Evolutionary conservation across 1,140 invertebrate species (phyloP), one percentile per base, ranked within the genome.

Genomic region (Phthorimaea operculella): DNA sequence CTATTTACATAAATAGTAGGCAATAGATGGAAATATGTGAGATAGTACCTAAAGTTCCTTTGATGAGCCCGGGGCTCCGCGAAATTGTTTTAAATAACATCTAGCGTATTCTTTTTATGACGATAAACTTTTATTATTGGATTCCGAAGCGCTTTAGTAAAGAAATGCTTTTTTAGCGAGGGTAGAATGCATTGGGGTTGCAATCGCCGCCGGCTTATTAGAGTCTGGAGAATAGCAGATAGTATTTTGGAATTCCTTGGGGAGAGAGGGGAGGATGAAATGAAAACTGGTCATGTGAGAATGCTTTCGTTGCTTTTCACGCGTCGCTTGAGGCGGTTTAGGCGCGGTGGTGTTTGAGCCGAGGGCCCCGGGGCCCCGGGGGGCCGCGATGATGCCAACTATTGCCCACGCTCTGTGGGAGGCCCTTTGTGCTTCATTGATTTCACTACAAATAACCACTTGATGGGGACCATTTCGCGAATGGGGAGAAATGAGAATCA

Each of bases 231-330:
- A 82, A 72, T 67, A 78, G 72, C 68, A 75, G 72, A 80, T 77
- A 79, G 67, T 74, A 72, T 76, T 50, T 77, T 74, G 72, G 68
- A 71, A 82, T 82, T 82, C 79, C 79, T 75, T 54, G 65, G 79
- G 76, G 79, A 77, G 63, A 71, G 70, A 72, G 77, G 72, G 65
- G 71, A 60, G 62, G 62, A 66, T 69, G 72, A 74, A 79, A 82
- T 79, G 77, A 77, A 80, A 78, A 75, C 74, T 75, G 64, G 62
- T 69, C 72, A 76, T 78, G 75, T 78, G 75, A 78, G 78, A 82
- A 79, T 71, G 77, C 76, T 82, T 79, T 77, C 72, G 76, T 79
- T 79, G 77, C 73, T 71, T 79, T 79, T 83, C 74, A 71, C 75
- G 70, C 78, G 66, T 70, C 67, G 76, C 76, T 71, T 60, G 73